These are phyloP conservation scores for Diprion similis DNA, from an alignment of 1,140 invertebrate genomes.

Conservation along the genomic window DNA sequence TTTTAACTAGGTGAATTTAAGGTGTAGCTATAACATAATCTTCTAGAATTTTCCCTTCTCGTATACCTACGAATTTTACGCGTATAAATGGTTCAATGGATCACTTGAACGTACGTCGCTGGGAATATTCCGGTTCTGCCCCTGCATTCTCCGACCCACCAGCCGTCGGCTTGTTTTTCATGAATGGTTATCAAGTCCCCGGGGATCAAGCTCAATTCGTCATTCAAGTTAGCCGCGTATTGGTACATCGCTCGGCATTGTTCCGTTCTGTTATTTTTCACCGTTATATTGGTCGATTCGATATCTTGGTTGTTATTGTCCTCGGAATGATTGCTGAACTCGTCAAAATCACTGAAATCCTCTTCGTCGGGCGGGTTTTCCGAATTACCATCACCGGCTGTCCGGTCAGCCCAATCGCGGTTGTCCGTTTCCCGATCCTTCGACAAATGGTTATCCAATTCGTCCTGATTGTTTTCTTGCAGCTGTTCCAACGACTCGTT, in stretches of 20 bases:
- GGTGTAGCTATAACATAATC: too few relatives aligned
- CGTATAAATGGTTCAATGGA: conserved; percentile 36
- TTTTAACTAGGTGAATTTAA: too few relatives aligned
- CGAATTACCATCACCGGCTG: conserved; percentile 83
- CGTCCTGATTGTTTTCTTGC: conserved; percentile 64
- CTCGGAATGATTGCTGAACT: conserved; percentile 59
- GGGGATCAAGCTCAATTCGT: conserved; percentile 84
- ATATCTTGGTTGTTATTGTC: conserved; percentile 56
- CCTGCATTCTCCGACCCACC: conserved; percentile 91
- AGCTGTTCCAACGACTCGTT: conserved; percentile 66
- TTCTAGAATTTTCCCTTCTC: too few relatives aligned
- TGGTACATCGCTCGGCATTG: conserved; percentile 86
- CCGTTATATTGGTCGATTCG: conserved; percentile 39
- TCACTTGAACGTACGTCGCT: conserved; percentile 86
- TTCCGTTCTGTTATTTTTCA: conserved; percentile 60
- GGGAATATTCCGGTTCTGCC: conserved; percentile 90
- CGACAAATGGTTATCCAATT: conserved; percentile 43
- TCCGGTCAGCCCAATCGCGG: conserved; percentile 75
- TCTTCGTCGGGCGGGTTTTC: conserved; percentile 56
- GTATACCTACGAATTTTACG: neutral
- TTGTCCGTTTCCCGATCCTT: conserved; percentile 55
- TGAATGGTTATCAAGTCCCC: conserved; percentile 89
- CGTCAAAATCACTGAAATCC: conserved; percentile 64
- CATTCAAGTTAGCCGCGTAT: conserved; percentile 86
- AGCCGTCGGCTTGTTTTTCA: conserved; percentile 91